These are phyloP conservation scores for Dryobota labecula DNA, from an alignment of 2,888 invertebrate genomes.

Conservation along the genomic window DNA sequence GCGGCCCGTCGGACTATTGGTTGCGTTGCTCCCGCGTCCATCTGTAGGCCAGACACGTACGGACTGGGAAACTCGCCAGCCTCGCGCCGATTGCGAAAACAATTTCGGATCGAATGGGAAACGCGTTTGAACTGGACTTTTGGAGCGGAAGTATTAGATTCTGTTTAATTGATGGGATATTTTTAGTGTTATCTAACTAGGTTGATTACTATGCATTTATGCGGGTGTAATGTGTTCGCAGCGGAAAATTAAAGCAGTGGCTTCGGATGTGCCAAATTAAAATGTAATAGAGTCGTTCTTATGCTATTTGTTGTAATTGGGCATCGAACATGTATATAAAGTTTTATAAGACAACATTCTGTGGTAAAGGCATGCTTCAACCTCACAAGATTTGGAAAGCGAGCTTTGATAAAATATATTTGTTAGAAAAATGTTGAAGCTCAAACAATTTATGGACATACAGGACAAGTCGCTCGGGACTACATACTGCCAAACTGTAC, in stretches of 20 bases:
- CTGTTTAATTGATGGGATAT: conserved; percentile 64
- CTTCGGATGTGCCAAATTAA: conserved; percentile 17
- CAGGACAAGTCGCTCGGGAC: conserved; percentile 55
- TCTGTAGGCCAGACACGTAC: conserved; percentile 70
- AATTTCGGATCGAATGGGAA: conserved; percentile 69
- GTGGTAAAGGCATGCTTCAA: conserved; percentile 19
- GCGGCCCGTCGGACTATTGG: conserved; percentile 58
- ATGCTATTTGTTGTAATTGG: conserved; percentile 5
- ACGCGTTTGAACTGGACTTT: conserved; percentile 64
- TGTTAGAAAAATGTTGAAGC: conserved; percentile 37
- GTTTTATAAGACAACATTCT: not conserved
- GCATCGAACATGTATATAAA: not conserved
- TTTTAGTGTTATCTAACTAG: conserved; percentile 57
- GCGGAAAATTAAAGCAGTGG: conserved; percentile 9
- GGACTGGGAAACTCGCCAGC: conserved; percentile 69
- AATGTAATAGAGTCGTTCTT: conserved; percentile 10
- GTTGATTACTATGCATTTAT: conserved; percentile 39
- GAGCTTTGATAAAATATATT: conserved; percentile 39
- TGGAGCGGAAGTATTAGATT: conserved; percentile 66
- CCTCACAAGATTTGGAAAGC: conserved; percentile 16
- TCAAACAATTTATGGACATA: conserved; percentile 44
- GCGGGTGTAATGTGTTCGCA: conserved; percentile 1
- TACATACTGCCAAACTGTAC: conserved; percentile 58
- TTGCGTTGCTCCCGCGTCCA: conserved; percentile 41
- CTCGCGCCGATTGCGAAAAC: conserved; percentile 70